Base-by-base conservation (phyloP, 2,113 vertebrate genomes). In the Columba livia region DNA sequence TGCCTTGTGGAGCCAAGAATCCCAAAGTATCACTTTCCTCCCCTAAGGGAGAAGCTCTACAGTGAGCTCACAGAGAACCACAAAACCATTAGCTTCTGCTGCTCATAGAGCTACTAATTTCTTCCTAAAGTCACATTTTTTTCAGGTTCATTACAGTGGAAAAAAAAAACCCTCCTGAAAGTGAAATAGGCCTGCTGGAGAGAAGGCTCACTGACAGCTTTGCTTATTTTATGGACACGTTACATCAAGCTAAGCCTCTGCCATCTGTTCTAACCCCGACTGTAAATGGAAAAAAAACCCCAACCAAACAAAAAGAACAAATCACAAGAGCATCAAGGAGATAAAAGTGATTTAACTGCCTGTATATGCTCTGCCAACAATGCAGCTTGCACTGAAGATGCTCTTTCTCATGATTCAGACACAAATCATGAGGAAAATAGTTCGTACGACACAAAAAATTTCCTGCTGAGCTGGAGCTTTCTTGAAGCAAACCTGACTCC, bases 271-370 rank as follows among this genome's bases (percentile, higher is more conserved):
- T 94, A 81, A 66, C 79, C 47, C 65, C 10, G 10, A 38, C 51
- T 93, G 69, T 86, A 97, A 95, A 96, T 82, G 72, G 58, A 31
- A 11, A 28, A 60, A 77, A n/a, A 65, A 9, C 2, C 7, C 20
- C 53, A 81, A 47, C n/a, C 25, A 71, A 84, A 89, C 32, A 48
- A 72, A 85, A 89, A 75, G 50, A 93, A 92, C 47, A 96, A 96
- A 85, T 97, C 92, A 92, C 38, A 53, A 62, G 54, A 92, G 70
- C 61, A 87, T 51, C 16, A 34, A 93, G 92, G 61, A 95, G 64
- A 96, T 94, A 93, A 97, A 98, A 94, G 71, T 96, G 93, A 96
- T 97, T 98, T 96, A 95, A 78, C 58, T 90, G 48, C 53, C 65
- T 82, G 4, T 94, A 75, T 78, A 60, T 79, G 82, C 40, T 94